A percentile compares a stretch with the other conserved stretches of the same genome.
Evolutionary conservation across 2,113 vertebrate species (phyloP).

Genomic region (Hyla sarda): DNA sequence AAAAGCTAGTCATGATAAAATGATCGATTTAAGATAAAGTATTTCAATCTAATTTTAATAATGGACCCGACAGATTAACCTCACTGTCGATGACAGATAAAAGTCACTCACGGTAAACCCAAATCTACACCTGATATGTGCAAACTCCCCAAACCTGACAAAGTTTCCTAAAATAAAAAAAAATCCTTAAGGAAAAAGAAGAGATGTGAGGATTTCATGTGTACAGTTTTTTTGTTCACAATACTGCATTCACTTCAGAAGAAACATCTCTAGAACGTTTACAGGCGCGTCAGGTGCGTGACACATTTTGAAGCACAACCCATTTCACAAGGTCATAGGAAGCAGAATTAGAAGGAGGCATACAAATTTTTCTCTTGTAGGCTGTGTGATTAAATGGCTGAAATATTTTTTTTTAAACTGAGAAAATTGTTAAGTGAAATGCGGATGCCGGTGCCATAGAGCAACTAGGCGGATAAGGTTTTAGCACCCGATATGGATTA

Average conservation of each 20-base stretch:
- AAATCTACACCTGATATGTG: conserved; percentile 26
- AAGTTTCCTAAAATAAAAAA: background rate
- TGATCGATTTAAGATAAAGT: conserved; percentile 52
- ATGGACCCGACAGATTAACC: conserved; percentile 51
- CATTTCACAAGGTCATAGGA: conserved; percentile 29
- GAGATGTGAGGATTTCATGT: background rate
- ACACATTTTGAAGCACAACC: background rate
- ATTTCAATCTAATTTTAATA: conserved; percentile 55
- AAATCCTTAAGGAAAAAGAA: conserved; percentile 10
- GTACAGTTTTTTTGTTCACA: background rate
- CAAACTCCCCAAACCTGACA: background rate
- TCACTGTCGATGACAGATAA: conserved; percentile 25
- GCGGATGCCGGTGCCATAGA: conserved; percentile 10
- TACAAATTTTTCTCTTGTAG: conserved; percentile 6
- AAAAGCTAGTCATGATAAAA: conserved; percentile 55
- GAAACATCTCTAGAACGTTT: background rate
- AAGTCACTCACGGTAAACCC: background rate
- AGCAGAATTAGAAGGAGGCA: background rate
- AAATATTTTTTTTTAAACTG: background rate
- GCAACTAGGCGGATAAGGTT: conserved; percentile 20
- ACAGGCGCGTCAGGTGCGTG: background rate
- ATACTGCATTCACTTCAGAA: background rate
- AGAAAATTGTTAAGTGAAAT: background rate
- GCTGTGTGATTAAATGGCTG: conserved; percentile 31
- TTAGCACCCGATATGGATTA: background rate